Conservation (phyloP, 2,797 vertebrate genomes). For the Karalla daura region DNA sequence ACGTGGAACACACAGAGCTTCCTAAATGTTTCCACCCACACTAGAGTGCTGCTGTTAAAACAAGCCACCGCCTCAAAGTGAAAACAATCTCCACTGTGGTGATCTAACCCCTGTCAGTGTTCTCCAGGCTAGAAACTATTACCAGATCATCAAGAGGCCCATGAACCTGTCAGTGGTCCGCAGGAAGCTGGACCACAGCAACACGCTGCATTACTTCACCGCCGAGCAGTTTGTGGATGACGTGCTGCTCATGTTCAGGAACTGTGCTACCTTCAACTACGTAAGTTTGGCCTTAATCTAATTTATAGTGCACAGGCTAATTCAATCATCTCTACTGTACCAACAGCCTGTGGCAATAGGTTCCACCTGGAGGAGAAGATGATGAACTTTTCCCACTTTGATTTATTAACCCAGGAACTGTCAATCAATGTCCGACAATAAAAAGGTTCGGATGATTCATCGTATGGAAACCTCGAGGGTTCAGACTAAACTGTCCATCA, state of each 20-base stretch:
- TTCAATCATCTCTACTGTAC: slow-evolving; percentile 25
- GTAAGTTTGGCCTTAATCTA: slow-evolving; percentile 80
- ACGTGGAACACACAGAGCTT: no score
- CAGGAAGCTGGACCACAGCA: slow-evolving; percentile 89
- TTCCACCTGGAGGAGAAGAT: slow-evolving; percentile 19
- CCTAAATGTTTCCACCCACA: no score
- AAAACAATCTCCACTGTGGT: neutral
- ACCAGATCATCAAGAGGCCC: slow-evolving; percentile 97
- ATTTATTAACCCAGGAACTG: neutral
- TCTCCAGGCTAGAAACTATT: slow-evolving; percentile 94
- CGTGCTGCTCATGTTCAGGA: slow-evolving; percentile 95
- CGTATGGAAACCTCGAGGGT: no score
- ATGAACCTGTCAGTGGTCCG: slow-evolving; percentile 93
- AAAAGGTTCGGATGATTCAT: no score
- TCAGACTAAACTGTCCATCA: no score
- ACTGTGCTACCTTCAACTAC: slow-evolving; percentile 98
- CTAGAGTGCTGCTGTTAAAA: no score
- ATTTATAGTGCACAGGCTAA: slow-evolving; percentile 17
- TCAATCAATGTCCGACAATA: neutral
- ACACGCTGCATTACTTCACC: slow-evolving; percentile 89
- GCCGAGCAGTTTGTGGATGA: slow-evolving; percentile 92
- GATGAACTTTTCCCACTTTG: neutral
- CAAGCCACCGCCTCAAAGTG: neutral
- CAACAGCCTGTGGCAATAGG: neutral
- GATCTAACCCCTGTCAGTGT: slow-evolving; percentile 19